Conservation (phyloP, 2,113 vertebrate genomes). For the Passer montanus region DNA sequence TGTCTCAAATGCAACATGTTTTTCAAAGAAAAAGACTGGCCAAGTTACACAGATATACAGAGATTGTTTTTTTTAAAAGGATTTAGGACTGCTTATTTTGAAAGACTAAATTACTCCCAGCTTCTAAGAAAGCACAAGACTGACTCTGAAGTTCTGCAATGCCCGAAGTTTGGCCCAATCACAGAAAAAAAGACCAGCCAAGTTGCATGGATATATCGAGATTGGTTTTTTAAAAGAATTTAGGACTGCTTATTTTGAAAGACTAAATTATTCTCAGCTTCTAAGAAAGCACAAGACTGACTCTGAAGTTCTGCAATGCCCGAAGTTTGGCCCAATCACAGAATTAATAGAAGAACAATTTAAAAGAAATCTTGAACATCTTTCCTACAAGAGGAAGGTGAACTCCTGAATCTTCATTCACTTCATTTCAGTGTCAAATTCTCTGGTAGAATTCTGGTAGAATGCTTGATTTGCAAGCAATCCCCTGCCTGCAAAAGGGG, state of each 20-base stretch:
- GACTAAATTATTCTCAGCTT: not conserved
- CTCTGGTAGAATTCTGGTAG: not conserved
- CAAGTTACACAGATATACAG: not conserved
- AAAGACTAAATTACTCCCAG: not conserved
- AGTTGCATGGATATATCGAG: not conserved
- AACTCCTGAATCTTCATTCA: not conserved
- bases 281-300: not conserved
- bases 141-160: not conserved
- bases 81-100: not conserved
- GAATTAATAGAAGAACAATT: not conserved
- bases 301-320: not conserved
- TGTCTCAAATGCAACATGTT: not conserved
- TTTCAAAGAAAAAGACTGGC: not conserved
- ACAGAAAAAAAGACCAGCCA: not conserved
- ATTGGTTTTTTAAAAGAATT: not conserved
- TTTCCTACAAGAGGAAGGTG: not conserved
- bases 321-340: not conserved
- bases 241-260: not conserved
- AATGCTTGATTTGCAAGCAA: not conserved
- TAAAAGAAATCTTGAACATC: not conserved
- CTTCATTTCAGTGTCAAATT: not conserved
- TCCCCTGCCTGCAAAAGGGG: not conserved
- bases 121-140: not conserved
- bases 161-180: not conserved
- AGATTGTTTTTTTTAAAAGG: not conserved